Base-by-base conservation (phyloP, 1,140 invertebrate genomes). In the Drosophila kepulauana region DNA sequence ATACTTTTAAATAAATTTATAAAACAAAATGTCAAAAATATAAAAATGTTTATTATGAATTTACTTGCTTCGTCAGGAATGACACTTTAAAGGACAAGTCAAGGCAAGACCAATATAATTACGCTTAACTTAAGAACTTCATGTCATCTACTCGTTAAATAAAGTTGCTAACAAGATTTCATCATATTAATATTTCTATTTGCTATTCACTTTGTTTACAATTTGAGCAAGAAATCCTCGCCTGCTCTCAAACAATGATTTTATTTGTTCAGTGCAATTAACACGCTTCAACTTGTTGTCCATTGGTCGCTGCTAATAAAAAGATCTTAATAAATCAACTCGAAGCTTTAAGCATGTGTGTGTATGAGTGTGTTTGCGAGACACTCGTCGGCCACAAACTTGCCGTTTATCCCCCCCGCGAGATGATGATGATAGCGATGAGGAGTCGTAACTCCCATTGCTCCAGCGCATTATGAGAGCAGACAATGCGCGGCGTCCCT, bases 281-380 rank as follows among this genome's bases (percentile, higher is more conserved):
- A 57, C 51, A 54, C 51, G 13, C 28, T 56, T 33, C 25, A 56
- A 54, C 45, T 58, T 46, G 13, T 63, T 63, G 67, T 33, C 4
- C 59, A 52, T 62, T 56, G 49, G 48, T 28, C 16, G 38, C 25
- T 8, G 65, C 73, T 70, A 85, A 81, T 84, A 76, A 77, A 86
- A 82, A 69, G 71, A 87, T 87, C 71, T 76, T 79, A 76, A 86
- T 87, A 87, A 86, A 86, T 86, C 71, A 87, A 71, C 51, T 63
- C 28, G 61, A 20, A 69, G 66, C 57, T 64, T 69, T 68, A 74
- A 74, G 62, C 65, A 61, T 13, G 45, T 63, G 46, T 35, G 62
- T 52, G 33, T 43, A 35, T 54, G 33, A 35, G 62, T 52, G 16
- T 43, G 16, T 54, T 6, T 38, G 41, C 30, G 68, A 51, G 59